Base-by-base conservation (phyloP, 2,113 vertebrate species). In the Semicossyphus pulcher region DNA sequence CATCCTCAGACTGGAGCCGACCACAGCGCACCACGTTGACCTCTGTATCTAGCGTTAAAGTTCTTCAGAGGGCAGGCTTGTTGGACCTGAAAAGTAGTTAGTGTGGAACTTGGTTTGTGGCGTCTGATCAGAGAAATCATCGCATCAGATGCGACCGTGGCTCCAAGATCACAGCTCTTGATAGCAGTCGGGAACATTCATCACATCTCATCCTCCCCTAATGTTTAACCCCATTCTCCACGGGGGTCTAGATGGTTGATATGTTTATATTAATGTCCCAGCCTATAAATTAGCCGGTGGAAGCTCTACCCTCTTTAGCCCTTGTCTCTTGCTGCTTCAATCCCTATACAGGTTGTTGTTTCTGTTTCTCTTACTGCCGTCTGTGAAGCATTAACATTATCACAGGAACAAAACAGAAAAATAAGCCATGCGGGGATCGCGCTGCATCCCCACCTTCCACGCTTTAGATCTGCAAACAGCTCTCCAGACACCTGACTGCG, bases 401-500 rank as follows among this genome's bases (percentile, higher is more conserved):
- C 37, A 41, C 4, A 28, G 23, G 9, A 21, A 29, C 18, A 54
- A 31, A 44, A 42, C 3, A 28, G 12, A 72, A 11, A 29, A 45
- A 42, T 31, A 20, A 52, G 25, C 7, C 42, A 12, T 1, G 25
- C 7, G 29, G 26, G 16, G 15, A 18, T 36, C 11, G 18, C 11
- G 1, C n/a, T 2, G 14, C 26, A n/a, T 72, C 20, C 20, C 32
- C 12, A 14, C 45, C 37, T 28, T 75, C n/a, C 45, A 16, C 56
- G 58, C 73, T 76, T 70, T 65, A 48, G 51, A 16, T 26, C 15
- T 34, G 51, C 48, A 42, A 66, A 48, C 37, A 10, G 42, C 10
- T 29, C 64, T 62, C 66, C 1, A 39, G 59, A 59, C 48, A 45
- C 41, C 68, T 59, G 23, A 70, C 75, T 79, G 76, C 26, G 68